Evolutionary conservation across 1,140 invertebrate species (phyloP).

Genomic region (Pachyrhynchus sulphureomaculatus): DNA sequence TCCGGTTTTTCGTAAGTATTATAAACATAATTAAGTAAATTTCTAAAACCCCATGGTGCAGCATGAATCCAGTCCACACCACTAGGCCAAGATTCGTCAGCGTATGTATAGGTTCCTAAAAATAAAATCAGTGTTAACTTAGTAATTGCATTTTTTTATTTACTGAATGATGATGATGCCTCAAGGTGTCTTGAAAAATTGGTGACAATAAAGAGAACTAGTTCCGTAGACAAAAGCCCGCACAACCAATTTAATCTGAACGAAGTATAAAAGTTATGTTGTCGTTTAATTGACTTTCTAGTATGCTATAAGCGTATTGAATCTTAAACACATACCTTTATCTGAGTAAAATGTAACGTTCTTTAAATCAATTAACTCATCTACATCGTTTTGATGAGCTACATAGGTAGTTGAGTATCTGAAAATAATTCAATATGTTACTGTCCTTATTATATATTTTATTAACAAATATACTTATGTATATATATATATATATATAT

Average conservation of each 20-base stretch:
- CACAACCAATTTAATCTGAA: too few relatives aligned
- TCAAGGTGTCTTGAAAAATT: not conserved
- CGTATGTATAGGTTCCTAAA: not conserved
- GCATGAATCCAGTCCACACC: slow-evolving; percentile 36
- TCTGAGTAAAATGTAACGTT: not conserved
- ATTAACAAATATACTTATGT: too few relatives aligned
- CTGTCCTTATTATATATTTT: too few relatives aligned
- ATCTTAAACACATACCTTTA: not conserved
- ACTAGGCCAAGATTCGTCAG: not conserved
- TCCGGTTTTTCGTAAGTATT: slow-evolving; percentile 29
- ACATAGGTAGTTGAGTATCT: too few relatives aligned
- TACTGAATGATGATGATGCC: not conserved
- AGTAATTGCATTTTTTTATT: too few relatives aligned
- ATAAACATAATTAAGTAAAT: slow-evolving; percentile 41
- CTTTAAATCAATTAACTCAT: not conserved
- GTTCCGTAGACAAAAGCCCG: too few relatives aligned
- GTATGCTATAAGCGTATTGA: too few relatives aligned
- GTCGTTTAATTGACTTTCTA: too few relatives aligned
- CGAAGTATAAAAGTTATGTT: too few relatives aligned
- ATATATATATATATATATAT: too few relatives aligned
- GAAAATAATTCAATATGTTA: too few relatives aligned
- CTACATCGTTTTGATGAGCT: not conserved
- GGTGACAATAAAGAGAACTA: too few relatives aligned
- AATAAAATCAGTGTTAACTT: not conserved
- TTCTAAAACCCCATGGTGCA: slow-evolving; percentile 44